Percentiles rank a stretch among this genome's conserved stretches.
These are phyloP conservation scores for Chymomyza amoena DNA, from an alignment of 2,888 invertebrate species.

Conservation along the genomic window DNA sequence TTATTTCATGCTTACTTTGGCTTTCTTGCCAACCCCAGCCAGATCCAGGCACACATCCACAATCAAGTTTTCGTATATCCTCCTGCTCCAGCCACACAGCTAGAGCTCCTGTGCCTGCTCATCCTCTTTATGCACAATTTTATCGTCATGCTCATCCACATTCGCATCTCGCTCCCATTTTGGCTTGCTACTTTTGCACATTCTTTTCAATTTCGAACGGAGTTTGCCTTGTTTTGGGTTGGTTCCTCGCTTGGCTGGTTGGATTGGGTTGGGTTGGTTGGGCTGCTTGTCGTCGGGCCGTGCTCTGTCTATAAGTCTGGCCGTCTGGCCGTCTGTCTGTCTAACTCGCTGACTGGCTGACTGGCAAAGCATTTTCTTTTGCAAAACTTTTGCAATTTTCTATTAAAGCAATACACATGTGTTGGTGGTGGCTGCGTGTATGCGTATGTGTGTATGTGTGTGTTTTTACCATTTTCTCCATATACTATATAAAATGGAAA, in stretches of 20 bases:
- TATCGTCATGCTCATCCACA: not conserved
- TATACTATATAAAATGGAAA: conserved; percentile 65
- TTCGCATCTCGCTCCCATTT: conserved; percentile 6
- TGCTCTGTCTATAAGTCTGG: too few species aligned
- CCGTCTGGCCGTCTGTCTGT: not conserved
- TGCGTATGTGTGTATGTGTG: conserved; percentile 15
- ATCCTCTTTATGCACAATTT: not conserved
- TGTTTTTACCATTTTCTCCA: conserved; percentile 44
- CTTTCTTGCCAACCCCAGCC: conserved; percentile 52
- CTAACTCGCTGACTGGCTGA: conserved; percentile 38
- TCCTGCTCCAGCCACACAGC: not conserved
- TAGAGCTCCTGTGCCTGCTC: not conserved
- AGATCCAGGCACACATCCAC: conserved; percentile 14
- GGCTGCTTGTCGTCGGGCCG: too few species aligned
- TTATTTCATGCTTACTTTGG: conserved; percentile 71
- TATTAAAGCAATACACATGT: conserved; percentile 67
- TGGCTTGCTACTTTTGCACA: conserved; percentile 69
- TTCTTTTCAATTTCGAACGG: conserved; percentile 71
- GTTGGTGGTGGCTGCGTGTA: conserved; percentile 25
- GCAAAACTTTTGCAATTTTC: conserved; percentile 74
- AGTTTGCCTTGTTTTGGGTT: conserved; percentile 10
- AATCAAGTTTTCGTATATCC: not conserved
- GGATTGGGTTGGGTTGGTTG: not conserved
- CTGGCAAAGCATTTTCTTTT: conserved; percentile 69
- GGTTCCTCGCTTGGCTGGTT: too few species aligned